phyloP scores from a whole-genome alignment of 2,797 vertebrate genomes.

The Megaceryle alcyon region DNA sequence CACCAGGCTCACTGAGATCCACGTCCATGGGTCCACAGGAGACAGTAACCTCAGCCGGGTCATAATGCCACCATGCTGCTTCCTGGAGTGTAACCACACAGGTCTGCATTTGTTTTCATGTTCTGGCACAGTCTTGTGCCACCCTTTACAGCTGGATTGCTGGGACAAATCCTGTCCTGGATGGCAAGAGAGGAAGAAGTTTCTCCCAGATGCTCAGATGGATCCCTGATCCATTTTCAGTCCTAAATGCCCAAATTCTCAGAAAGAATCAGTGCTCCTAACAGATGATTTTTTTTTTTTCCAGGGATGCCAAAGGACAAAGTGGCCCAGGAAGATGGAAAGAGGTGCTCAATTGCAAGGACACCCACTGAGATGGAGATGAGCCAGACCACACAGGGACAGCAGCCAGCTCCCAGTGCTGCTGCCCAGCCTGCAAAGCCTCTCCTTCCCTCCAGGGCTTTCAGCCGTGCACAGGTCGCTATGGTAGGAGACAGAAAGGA shows the following conservation, averaged over 20 bases:
- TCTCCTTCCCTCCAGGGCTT: neutral
- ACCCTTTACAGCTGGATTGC: neutral
- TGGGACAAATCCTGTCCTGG: neutral
- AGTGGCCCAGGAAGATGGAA: neutral
- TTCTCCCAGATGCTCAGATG: neutral
- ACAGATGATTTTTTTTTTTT: neutral
- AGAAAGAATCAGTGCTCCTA: neutral
- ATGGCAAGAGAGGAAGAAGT: neutral
- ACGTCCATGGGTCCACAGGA: rapidly evolving
- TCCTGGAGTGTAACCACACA: neutral
- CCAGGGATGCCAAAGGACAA: neutral
- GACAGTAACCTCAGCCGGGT: neutral
- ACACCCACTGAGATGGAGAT: neutral
- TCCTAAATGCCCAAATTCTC: neutral
- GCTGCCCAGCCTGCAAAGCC: neutral
- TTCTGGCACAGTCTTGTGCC: neutral
- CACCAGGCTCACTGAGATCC: rapidly evolving
- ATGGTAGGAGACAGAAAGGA: neutral
- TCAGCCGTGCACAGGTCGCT: neutral
- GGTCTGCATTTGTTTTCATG: neutral
- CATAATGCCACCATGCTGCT: neutral
- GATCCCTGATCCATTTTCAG: neutral
- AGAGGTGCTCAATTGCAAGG: neutral
- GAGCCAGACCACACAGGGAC: neutral
- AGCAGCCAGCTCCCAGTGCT: neutral